Evolutionary conservation across 2,113 vertebrate species (phyloP).

Genomic region (Anguilla rostrata): DNA sequence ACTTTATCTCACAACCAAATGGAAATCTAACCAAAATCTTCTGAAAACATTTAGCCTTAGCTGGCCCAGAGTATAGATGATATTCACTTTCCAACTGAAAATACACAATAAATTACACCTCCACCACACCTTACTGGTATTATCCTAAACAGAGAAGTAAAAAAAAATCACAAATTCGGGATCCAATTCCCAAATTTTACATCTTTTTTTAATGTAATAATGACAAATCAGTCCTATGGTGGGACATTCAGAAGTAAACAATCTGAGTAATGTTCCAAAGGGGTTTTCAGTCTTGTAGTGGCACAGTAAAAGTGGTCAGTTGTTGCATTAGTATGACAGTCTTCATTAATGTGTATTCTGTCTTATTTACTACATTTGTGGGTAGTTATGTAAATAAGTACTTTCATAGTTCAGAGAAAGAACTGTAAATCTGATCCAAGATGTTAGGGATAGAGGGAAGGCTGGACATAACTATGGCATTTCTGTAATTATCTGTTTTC

Average conservation of each 20-base stretch:
- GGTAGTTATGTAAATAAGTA: neutral
- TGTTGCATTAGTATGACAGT: neutral
- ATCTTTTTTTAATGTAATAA: slow-evolving; percentile 1
- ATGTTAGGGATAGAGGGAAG: neutral
- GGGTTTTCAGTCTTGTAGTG: neutral
- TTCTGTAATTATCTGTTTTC: neutral
- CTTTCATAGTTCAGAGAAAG: neutral
- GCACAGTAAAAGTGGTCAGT: neutral
- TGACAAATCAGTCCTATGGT: neutral
- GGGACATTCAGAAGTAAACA: neutral
- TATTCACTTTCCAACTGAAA: neutral
- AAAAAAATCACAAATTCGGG: neutral
- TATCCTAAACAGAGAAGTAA: neutral
- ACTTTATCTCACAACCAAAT: too few relatives aligned
- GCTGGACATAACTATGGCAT: neutral
- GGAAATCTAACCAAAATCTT: too few relatives aligned
- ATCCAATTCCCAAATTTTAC: neutral
- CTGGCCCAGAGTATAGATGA: neutral
- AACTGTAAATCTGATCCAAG: neutral
- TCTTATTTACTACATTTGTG: neutral
- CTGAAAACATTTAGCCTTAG: too few relatives aligned
- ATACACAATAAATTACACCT: neutral
- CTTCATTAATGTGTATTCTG: neutral
- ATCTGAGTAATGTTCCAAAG: neutral
- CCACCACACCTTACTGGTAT: neutral